Conservation (phyloP, 2,797 vertebrate genomes). For the Darevskia nairensis region DNA sequence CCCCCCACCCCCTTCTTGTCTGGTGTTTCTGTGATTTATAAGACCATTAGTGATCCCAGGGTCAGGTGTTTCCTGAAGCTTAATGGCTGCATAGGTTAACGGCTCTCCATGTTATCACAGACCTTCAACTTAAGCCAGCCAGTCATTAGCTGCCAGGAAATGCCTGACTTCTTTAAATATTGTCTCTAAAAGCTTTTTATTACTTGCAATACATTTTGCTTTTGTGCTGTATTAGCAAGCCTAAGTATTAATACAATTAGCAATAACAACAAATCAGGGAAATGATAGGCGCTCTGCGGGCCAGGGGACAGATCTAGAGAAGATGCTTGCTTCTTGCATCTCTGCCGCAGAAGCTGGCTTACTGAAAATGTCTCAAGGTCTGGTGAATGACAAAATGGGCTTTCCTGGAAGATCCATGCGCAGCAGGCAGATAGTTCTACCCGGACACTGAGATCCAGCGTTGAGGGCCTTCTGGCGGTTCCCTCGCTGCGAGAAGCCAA, state of each 20-base stretch:
- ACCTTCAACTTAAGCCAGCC: conserved; percentile 62
- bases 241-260: conserved; percentile 62
- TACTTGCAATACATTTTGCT: conserved; percentile 66
- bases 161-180: conserved; percentile 73
- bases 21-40: conserved; percentile 67
- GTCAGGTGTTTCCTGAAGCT: conserved; percentile 70
- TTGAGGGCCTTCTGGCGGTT: too few species aligned
- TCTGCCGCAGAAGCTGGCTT: conserved; percentile 26
- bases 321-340: conserved; percentile 10
- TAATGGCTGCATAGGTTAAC: conserved; percentile 60
- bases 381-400: conserved; percentile 9
- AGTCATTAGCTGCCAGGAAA: conserved; percentile 75
- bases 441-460: too few species aligned
- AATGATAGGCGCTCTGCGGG: conserved; percentile 51
- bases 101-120: conserved; percentile 61
- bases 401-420: background rate
- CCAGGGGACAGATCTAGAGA: conserved; percentile 25
- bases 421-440: background rate
- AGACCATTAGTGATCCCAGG: conserved; percentile 67
- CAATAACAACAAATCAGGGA: conserved; percentile 61
- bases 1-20: conserved; percentile 41
- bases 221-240: conserved; percentile 67
- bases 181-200: conserved; percentile 67
- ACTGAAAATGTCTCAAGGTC: conserved; percentile 17
- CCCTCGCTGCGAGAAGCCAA: too few species aligned